Evolutionary conservation across 2,797 vertebrate species (phyloP).

Genomic region (Oreochromis mossambicus): DNA sequence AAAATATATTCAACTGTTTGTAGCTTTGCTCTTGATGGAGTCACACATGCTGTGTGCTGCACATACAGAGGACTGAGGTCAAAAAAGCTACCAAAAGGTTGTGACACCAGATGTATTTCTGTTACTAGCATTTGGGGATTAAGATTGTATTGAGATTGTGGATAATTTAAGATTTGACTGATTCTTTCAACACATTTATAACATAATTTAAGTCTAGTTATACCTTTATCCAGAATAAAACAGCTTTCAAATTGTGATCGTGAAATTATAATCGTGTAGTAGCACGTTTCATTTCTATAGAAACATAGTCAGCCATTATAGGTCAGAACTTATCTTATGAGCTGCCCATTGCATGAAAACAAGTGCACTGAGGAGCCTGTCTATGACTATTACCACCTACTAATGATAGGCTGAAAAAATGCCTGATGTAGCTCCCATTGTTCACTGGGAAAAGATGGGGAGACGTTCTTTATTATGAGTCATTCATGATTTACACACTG

Average conservation of each 20-base stretch:
- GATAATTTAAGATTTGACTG: not conserved
- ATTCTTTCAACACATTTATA: not conserved
- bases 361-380: not conserved
- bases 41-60: not conserved
- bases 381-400: not conserved
- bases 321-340: not conserved
- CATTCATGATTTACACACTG: not conserved
- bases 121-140: not conserved
- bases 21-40: not conserved
- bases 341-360: not conserved
- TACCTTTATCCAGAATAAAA: not conserved
- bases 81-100: not conserved
- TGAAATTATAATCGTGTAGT: not conserved
- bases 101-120: not conserved
- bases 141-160: not conserved
- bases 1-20: not conserved
- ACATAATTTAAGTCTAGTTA: not conserved
- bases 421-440: not conserved
- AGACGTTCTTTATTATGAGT: not conserved
- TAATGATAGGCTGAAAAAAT: not conserved
- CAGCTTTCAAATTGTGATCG: not conserved
- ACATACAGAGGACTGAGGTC: not conserved
- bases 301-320: not conserved
- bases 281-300: not conserved
- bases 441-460: not conserved